A percentile compares a stretch with the other conserved stretches of the same genome.
phyloP scores from a whole-genome alignment of 2,888 invertebrate species.

The Panopea generosa region DNA sequence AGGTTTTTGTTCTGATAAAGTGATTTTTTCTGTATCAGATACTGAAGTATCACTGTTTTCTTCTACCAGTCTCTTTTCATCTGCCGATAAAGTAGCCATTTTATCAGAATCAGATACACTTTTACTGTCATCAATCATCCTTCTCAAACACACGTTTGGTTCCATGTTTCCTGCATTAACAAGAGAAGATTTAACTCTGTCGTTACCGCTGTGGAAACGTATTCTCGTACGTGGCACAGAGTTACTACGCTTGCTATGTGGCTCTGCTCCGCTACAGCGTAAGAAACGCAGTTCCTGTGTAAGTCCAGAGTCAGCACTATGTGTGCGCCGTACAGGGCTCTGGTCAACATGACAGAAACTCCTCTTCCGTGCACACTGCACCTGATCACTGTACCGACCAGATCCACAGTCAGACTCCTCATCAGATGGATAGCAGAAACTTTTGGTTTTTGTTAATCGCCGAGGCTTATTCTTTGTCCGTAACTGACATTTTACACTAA shows the following conservation, averaged over 20 bases:
- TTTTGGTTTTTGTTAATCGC: conserved; percentile 49
- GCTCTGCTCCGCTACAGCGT: conserved; percentile 65
- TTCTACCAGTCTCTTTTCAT: conserved; percentile 44
- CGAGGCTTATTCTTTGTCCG: conserved; percentile 27
- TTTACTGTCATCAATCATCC: conserved; percentile 15
- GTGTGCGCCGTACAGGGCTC: conserved; percentile 54
- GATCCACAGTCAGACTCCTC: conserved; percentile 58
- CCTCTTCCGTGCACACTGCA: conserved; percentile 57
- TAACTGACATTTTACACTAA: not conserved
- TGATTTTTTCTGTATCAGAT: conserved; percentile 12
- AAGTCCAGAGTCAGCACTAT: conserved; percentile 61
- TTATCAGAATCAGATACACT: conserved; percentile 30
- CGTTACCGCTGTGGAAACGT: conserved; percentile 52
- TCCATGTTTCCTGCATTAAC: conserved; percentile 6
- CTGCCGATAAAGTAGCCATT: conserved; percentile 42
- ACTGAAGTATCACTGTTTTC: conserved; percentile 42
- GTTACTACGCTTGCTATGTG: conserved; percentile 61
- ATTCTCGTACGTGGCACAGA: conserved; percentile 56
- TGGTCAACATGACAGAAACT: conserved; percentile 60
- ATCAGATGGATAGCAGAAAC: conserved; percentile 69
- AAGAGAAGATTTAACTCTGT: conserved; percentile 10
- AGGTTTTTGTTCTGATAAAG: too few relatives aligned
- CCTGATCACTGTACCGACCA: conserved; percentile 30
- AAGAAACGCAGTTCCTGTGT: conserved; percentile 69
- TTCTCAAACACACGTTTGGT: conserved; percentile 6